Conservation (phyloP, 2,113 vertebrate species). For the Psephotus haematonotus region DNA sequence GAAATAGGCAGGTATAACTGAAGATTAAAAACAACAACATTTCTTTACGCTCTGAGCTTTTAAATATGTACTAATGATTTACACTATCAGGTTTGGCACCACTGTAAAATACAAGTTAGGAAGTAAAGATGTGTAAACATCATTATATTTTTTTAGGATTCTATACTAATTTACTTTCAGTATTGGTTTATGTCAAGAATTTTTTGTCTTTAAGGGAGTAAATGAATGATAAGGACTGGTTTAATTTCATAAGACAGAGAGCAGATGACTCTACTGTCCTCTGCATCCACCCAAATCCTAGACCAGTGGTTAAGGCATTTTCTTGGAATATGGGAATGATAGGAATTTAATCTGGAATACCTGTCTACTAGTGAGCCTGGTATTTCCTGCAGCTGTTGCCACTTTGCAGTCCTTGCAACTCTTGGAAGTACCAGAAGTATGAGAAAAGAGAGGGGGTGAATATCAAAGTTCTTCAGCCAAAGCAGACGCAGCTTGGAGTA, state of each 20-base stretch:
- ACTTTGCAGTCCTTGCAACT: not conserved
- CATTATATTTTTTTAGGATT: not conserved
- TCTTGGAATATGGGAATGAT: not conserved
- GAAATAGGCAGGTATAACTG: not conserved
- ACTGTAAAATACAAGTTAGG: not conserved
- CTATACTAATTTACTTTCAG: not conserved
- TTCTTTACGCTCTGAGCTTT: not conserved
- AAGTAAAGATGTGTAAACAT: not conserved
- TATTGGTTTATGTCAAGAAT: not conserved
- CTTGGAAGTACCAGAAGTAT: not conserved
- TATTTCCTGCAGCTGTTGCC: not conserved
- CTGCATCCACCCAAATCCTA: not conserved
- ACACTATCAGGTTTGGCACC: not conserved
- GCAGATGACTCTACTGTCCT: not conserved
- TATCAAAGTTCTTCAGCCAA: not conserved
- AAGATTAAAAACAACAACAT: not conserved
- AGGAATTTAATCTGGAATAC: not conserved
- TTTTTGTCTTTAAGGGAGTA: not conserved
- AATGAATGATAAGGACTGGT: not conserved
- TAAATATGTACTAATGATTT: not conserved
- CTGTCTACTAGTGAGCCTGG: not conserved
- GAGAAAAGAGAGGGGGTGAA: not conserved
- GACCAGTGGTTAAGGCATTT: not conserved
- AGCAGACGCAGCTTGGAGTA: not conserved
- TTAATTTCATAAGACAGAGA: not conserved